Conservation (phyloP, 2,888 invertebrate species). For the Ichneumoninae sp. region DNA sequence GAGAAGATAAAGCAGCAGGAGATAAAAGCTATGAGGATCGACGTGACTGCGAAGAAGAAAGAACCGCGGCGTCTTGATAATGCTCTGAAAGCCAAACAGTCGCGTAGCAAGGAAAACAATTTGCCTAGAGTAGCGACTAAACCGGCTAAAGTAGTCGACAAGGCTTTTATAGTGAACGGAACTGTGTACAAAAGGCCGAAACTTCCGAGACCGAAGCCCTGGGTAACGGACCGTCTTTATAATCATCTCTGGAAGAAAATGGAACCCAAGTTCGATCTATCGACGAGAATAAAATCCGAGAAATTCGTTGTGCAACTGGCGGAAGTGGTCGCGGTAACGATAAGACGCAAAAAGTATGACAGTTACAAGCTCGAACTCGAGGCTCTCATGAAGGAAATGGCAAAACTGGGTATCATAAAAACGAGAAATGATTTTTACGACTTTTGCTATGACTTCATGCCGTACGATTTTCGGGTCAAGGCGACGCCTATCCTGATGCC, state of each 20-base stretch:
- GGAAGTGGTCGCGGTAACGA: slow-evolving; percentile 65
- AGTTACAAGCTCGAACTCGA: slow-evolving; percentile 74
- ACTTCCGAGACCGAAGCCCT: slow-evolving; percentile 75
- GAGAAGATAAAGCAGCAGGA: slow-evolving; percentile 45
- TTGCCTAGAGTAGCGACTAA: slow-evolving; percentile 30
- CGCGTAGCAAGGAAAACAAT: neutral
- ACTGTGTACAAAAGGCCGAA: slow-evolving; percentile 76
- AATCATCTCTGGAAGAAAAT: slow-evolving; percentile 76
- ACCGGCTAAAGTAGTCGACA: slow-evolving; percentile 65
- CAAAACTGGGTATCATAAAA: slow-evolving; percentile 74
- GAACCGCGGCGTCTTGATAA: neutral
- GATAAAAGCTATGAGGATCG: slow-evolving; percentile 21
- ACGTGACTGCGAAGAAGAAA: slow-evolving; percentile 21
- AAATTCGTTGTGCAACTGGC: slow-evolving; percentile 73
- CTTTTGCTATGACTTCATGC: slow-evolving; percentile 79
- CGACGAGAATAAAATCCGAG: slow-evolving; percentile 75
- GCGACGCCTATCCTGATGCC: slow-evolving; percentile 78
- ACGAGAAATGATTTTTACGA: slow-evolving; percentile 78
- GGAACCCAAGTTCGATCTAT: slow-evolving; percentile 73
- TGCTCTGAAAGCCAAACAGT: neutral
- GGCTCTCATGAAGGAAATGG: slow-evolving; percentile 76
- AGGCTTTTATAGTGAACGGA: slow-evolving; percentile 78
- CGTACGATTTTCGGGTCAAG: slow-evolving; percentile 78
- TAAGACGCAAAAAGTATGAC: slow-evolving; percentile 73
- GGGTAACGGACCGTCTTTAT: slow-evolving; percentile 80